Evolutionary conservation across 2,888 invertebrate genomes (phyloP), one percentile per base, ranked within the genome.

Genomic region (Osmoderma eremita): DNA sequence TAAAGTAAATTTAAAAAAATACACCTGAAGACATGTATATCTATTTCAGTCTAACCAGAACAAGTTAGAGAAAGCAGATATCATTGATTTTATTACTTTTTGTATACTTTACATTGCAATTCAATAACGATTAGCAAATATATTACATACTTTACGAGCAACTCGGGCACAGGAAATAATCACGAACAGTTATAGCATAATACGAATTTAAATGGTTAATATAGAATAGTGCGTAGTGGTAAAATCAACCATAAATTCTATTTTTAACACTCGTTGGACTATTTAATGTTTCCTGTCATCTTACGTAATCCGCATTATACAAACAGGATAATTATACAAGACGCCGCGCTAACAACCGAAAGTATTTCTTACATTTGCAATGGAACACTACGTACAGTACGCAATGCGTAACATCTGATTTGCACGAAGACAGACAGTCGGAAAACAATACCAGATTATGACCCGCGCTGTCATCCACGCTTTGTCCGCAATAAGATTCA

Each of bases 321-420:
- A 30, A 61, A 45, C 58, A 45, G 30, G 15, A 61, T 45, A 36
- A 58, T 61, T 66, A 66, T 61, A 61, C 65, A 50, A 65, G 58
- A 65, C 39, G 49, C 58, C 22, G 49, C 50, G 56, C 41, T 48
- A 12, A 45, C 45, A 13, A 17, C 17, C 15, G 8, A 22, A 56
- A 58, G 50, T 17, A 45, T 58, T 49, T 41, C 56, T 56, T 65
- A 48, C 48, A 54, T 45, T 15, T 6, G 15, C 36, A 38, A 15
- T 53, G 24, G 24, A 4, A 24, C 24, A 20, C 15, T 53, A 30
- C 53, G 8, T 45, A 17, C 22, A 48, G 24, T 15, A 41, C 24
- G 18, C 13, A 15, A 45, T 15, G 18, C n/a, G n/a, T 54, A 41
- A 56, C 41, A 56, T 56, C 56, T 22, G 41, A 20, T 39, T 50